Base-by-base conservation (phyloP, 2,888 invertebrate species). In the Microctonus brassicae region DNA sequence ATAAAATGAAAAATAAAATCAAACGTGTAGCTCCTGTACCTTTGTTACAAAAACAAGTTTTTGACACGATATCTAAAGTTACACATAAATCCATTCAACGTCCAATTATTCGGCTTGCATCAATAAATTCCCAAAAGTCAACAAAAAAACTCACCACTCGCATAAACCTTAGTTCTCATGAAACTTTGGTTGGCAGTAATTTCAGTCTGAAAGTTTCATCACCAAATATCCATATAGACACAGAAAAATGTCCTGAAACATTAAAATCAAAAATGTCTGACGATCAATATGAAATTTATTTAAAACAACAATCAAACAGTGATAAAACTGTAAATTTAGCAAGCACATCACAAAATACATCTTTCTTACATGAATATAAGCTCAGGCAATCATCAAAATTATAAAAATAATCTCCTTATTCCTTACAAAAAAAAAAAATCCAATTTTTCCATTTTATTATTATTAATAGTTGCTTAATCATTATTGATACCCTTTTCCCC, bases 341-440 rank as follows among this genome's bases (percentile, higher is more conserved):
- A 20, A 57, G 53, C 64, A 62, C 70, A n/a, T 29, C 67, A 36
- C 73, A 75, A 57, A 81, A 82, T 73, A 65, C 68, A 34, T 81
- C 81, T 24, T 81, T 81, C 60, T 73, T 82, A 79, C 84, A 85
- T 83, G 82, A 78, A 76, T 79, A 79, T 68, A 75, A 77, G 55
- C 78, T 55, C 74, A 78, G 76, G 62, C 74, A 70, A 75, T 60
- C 73, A 72, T 75, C 72, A 72, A 75, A 76, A 75, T 77, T 70
- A 72, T n/a, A n/a, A 29, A 29, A 29, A 29, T 29, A 29, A 29
- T 29, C 7, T 71, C 68, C 36, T 64, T 69, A 17, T 24, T 13
- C n/a, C 55, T 3, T 24, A 2, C 3, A 2, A 24, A 53, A 5
- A 7, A 13, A 39, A 39, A n/a, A 13, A 13, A n/a, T 39, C 11